Percentiles rank a stretch among this genome's conserved stretches.
These are phyloP conservation scores for Rallus crepitans DNA, from an alignment of 2,797 vertebrate genomes.

Conservation along the genomic window DNA sequence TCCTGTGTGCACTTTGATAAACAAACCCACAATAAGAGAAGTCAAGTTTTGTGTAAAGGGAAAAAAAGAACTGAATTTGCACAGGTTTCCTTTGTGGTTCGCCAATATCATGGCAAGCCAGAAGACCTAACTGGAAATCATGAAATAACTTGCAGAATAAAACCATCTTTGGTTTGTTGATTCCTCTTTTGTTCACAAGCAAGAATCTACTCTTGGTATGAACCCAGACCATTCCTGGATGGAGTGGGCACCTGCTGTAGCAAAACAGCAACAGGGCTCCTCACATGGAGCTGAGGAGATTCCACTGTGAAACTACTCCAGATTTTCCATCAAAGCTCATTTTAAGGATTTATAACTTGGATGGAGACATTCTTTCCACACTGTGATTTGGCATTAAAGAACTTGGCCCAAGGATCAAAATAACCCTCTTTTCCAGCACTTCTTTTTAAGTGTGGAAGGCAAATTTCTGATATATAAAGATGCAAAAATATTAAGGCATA, in stretches of 20 bases:
- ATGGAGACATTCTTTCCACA: conserved; percentile 54
- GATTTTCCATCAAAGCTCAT: conserved; percentile 64
- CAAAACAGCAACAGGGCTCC: neutral
- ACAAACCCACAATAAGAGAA: neutral
- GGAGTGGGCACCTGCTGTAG: neutral
- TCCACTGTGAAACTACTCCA: conserved; percentile 33
- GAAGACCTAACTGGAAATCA: neutral
- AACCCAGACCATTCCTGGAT: neutral
- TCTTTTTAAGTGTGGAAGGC: conserved; percentile 23
- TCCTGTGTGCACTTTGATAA: neutral
- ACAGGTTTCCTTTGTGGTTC: neutral
- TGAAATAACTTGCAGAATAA: neutral
- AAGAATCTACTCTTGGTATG: neutral
- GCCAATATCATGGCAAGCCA: neutral
- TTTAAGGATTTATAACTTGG: conserved; percentile 62
- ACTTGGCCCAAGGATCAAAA: conserved; percentile 61
- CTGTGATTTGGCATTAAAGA: conserved; percentile 52
- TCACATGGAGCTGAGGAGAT: neutral
- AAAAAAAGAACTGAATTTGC: neutral
- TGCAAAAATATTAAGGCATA: conserved; percentile 2
- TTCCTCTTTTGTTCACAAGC: neutral
- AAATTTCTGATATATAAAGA: conserved; percentile 41
- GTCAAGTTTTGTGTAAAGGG: neutral
- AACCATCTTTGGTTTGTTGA: neutral
- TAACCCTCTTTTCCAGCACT: conserved; percentile 29